Base-by-base conservation (phyloP, 2,888 invertebrate species). In the Epinotia demarniana region DNA sequence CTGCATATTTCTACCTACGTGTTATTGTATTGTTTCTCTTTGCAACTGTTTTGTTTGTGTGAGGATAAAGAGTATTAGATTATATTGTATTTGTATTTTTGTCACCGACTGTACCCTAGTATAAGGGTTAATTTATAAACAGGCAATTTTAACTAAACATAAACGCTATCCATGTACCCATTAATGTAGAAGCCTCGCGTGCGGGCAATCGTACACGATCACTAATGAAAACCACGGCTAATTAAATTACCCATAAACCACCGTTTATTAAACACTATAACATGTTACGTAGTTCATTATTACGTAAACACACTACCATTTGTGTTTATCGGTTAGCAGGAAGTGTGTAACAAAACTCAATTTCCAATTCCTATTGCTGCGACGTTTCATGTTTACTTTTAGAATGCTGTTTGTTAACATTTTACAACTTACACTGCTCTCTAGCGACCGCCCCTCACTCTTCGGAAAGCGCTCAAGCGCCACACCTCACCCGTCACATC, bases 181-280 rank as follows among this genome's bases (percentile, higher is more conserved):
- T 58, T 57, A 43, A 18, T 58, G 57, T 43, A 4, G 55, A 43
- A 43, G 16, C 3, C 5, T 73, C 68, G 73, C 73, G 73, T 74
- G 73, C 46, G 18, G 19, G 27, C 57, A 63, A 74, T 74, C 73
- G 16, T 63, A 74, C 73, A 63, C 53, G n/a, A 74, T 74, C 73
- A 3, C 27, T 74, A 74, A 74, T 74, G 63, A 74, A 63, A 12
- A 46, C n/a, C 4, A 55, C 46, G 13, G 19, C 13, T 73, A 69
- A 74, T 74, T 74, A 69, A 74, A 74, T 69, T 69, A 69, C 57
- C 46, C 62, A 16, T 62, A 39, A 49, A 39, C 39, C 13, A n/a
- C 27, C 55, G 33, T 67, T 57, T 33, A 19, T 1, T 12, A 18
- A 53, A 19, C 13, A 57, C 0, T 13, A 6, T 13, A 6, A 2